Conservation (phyloP, 2,797 vertebrate species). For the Eulemur mongoz region DNA sequence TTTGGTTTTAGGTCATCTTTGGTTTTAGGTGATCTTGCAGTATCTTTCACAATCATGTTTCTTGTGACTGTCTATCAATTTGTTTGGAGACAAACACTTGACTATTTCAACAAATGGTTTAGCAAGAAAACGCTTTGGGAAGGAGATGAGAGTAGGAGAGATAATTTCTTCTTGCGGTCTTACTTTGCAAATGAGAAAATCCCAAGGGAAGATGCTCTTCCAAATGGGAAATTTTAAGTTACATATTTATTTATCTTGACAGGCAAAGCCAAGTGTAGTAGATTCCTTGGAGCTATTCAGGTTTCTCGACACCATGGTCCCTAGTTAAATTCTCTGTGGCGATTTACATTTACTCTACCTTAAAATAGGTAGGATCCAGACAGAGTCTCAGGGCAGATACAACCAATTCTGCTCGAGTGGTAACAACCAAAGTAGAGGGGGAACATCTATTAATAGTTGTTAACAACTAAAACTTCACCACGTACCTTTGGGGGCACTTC, state of each 20-base stretch:
- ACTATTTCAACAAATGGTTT: fast-evolving
- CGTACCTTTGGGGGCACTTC: fast-evolving
- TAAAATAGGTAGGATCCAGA: fast-evolving
- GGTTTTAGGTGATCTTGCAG: not conserved
- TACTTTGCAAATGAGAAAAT: not conserved
- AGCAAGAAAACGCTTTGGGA: no score
- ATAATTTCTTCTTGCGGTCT: not conserved
- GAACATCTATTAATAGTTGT: no score
- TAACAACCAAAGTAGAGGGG: fast-evolving
- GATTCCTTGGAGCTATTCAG: fast-evolving
- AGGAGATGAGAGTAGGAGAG: fast-evolving
- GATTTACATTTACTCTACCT: not conserved
- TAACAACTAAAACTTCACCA: fast-evolving
- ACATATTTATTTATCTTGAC: not conserved
- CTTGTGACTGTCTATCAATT: fast-evolving
- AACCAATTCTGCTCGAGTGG: fast-evolving
- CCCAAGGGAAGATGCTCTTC: not conserved
- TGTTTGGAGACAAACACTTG: not conserved
- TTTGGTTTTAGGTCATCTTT: not conserved
- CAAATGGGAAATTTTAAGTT: no score
- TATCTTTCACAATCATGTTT: fast-evolving
- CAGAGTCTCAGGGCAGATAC: fast-evolving
- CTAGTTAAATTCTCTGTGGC: fast-evolving
- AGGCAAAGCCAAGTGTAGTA: no score
- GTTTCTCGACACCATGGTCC: fast-evolving